Percentiles rank a stretch among this genome's conserved stretches.
phyloP scores from a whole-genome alignment of 1,140 invertebrate species.

The Stegodyphus dumicola region DNA sequence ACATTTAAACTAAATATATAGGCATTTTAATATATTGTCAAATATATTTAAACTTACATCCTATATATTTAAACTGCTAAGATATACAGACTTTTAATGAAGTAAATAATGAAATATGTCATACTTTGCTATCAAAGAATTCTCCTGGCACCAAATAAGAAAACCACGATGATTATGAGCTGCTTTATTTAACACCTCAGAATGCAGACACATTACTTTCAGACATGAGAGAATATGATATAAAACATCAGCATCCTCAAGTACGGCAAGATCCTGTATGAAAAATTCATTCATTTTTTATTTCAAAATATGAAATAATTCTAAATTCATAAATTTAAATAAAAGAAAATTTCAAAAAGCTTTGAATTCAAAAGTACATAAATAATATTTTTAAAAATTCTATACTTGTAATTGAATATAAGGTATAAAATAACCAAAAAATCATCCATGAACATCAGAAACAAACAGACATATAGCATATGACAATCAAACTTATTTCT shows the following conservation, averaged over 20 bases:
- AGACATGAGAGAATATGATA: constrained; percentile 94
- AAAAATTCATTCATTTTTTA: constrained; percentile 12
- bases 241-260: constrained; percentile 86
- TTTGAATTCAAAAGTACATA: not conserved
- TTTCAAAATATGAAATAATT: not conserved
- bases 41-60: no score
- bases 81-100: no score
- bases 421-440: no score
- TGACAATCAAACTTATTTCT: no score
- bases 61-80: no score
- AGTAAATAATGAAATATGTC: constrained; percentile 62
- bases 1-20: no score
- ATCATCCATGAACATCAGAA: no score
- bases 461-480: no score
- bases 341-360: not conserved
- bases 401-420: no score
- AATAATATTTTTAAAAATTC: no score
- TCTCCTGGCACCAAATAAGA: constrained; percentile 97
- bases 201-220: constrained; percentile 91
- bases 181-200: constrained; percentile 89
- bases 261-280: constrained; percentile 79
- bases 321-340: not conserved
- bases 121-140: constrained; percentile 93
- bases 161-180: constrained; percentile 92
- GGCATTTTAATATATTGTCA: no score